Base-by-base conservation (phyloP, 2,797 vertebrate species). In the Ataeniobius toweri region DNA sequence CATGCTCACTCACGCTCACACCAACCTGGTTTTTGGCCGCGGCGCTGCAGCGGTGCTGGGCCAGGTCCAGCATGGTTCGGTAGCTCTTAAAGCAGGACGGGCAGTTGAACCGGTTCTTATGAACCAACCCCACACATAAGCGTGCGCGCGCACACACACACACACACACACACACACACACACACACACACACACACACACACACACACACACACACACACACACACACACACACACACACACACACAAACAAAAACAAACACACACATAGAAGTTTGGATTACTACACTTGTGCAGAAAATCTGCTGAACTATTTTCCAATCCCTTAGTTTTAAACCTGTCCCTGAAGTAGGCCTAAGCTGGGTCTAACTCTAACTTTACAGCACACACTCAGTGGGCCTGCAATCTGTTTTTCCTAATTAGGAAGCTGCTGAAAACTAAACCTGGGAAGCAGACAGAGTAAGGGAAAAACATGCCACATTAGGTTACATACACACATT, bases 41-140 rank as follows among this genome's bases (percentile, higher is more conserved):
- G 92, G 92, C 93, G 92, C 91, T 94, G 93, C 93, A 94, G 91
- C 93, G 93, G 86, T 94, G 93, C 93, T 94, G 93, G 91, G 93
- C 93, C 92, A 94, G 93, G 90, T 94, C 93, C 91, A 94, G 93
- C 93, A 94, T 94, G 93, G 92, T 93, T 91, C 93, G 58, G 93
- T 94, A 94, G 93, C 92, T 94, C 93, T 94, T 94, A 94, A 94
- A 94, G 92, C 93, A 94, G 93, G 93, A 94, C 80, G 93, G 93
- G 85, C 93, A 94, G 93, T 89, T 94, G 93, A 94, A 94, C 83
- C 93, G 93, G 89, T 94, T 94, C 93, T 94, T 94, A 92, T 89
- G 86, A 94, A 91, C 91, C 93, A 89, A 89, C 73, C 85, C 83
- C 75, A 83, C 85, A 83, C 79, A 58, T 71, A 20, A 72, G 50